Percentiles rank a stretch among this genome's conserved stretches.
phyloP scores from a whole-genome alignment of 2,113 vertebrate species.

The Pitta sordida region DNA sequence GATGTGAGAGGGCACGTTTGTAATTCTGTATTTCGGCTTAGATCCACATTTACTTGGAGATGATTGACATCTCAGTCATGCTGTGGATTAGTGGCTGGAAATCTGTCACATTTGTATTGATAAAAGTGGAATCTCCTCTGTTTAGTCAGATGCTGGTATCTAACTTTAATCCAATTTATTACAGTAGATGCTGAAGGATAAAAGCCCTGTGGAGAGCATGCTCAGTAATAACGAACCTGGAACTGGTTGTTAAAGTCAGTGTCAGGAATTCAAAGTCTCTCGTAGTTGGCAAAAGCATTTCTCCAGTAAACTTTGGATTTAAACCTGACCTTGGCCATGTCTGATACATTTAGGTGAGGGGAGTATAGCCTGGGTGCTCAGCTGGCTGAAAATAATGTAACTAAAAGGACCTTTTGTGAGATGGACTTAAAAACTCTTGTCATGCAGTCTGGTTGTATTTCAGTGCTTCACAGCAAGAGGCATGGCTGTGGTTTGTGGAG shows the following conservation, averaged over 20 bases:
- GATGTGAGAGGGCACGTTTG: rapidly evolving
- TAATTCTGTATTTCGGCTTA: neutral
- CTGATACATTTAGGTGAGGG: neutral
- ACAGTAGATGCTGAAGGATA: neutral
- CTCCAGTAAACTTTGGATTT: neutral
- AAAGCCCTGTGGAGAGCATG: neutral
- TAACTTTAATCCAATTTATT: neutral
- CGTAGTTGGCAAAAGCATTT: neutral
- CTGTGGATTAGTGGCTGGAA: neutral
- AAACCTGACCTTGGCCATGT: rapidly evolving
- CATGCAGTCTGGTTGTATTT: neutral
- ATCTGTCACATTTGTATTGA: neutral
- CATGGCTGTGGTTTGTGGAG: neutral
- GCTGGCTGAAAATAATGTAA: neutral
- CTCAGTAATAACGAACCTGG: conserved; percentile 5
- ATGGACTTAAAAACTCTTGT: neutral
- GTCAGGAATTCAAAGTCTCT: neutral
- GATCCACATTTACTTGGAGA: neutral
- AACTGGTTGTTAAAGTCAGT: neutral
- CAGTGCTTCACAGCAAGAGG: neutral
- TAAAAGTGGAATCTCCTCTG: neutral
- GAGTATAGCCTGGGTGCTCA: rapidly evolving
- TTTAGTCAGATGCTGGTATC: neutral
- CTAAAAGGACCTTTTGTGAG: neutral
- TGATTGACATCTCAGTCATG: neutral